phyloP scores from a whole-genome alignment of 2,113 vertebrate species.

The Scomber japonicus region DNA sequence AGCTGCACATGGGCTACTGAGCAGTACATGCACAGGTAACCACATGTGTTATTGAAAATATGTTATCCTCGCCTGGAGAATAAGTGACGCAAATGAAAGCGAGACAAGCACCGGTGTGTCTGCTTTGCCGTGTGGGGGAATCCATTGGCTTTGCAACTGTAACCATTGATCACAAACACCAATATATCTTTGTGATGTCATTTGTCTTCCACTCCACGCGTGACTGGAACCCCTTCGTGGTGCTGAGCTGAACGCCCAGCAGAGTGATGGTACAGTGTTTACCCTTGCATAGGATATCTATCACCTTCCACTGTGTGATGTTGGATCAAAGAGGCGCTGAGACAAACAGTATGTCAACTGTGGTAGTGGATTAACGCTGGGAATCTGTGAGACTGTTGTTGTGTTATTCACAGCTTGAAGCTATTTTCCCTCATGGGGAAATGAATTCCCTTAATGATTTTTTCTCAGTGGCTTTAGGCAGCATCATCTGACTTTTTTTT shows the following conservation, averaged over 20 bases:
- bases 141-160: slow-evolving; percentile 57
- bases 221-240: slow-evolving; percentile 54
- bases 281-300: slow-evolving; percentile 62
- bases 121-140: slow-evolving; percentile 1
- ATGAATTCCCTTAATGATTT: slow-evolving; percentile 73
- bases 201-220: slow-evolving; percentile 41
- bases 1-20: slow-evolving; percentile 51
- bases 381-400: slow-evolving; percentile 46
- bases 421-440: slow-evolving; percentile 62
- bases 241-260: slow-evolving; percentile 33
- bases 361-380: slow-evolving; percentile 59
- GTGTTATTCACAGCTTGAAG: slow-evolving; percentile 65
- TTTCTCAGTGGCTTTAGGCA: slow-evolving; percentile 60
- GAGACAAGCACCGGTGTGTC: slow-evolving; percentile 10
- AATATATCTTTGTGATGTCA: slow-evolving; percentile 32
- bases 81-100: slow-evolving; percentile 34
- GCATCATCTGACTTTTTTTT: slow-evolving; percentile 36
- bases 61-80: slow-evolving; percentile 21
- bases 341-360: slow-evolving; percentile 71
- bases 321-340: slow-evolving; percentile 60
- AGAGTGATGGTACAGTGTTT: slow-evolving; percentile 58
- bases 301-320: slow-evolving; percentile 56
- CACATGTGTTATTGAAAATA: slow-evolving; percentile 50
- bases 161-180: slow-evolving; percentile 62
- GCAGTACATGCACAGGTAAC: slow-evolving; percentile 30